Percentiles rank a stretch among this genome's conserved stretches.
phyloP scores from a whole-genome alignment of 2,797 vertebrate genomes.

The Chromis chromis region DNA sequence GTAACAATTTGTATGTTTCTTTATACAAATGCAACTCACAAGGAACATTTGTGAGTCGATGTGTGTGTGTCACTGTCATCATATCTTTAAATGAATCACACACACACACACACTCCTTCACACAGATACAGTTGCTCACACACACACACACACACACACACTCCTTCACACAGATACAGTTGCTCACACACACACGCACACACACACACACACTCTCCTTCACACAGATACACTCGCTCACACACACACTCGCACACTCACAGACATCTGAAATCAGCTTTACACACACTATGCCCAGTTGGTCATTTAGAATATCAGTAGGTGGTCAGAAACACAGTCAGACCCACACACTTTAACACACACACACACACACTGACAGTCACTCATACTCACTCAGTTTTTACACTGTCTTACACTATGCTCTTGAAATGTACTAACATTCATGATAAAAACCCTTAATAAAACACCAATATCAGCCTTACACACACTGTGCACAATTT shows the following conservation, averaged over 20 bases:
- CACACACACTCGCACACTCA: background rate
- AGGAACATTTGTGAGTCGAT: background rate
- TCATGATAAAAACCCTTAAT: background rate
- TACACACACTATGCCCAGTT: background rate
- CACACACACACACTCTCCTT: no score
- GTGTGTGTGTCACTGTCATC: background rate
- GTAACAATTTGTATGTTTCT: background rate
- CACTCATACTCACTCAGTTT: background rate
- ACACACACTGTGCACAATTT: background rate
- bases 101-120: no score
- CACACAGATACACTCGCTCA: no score
- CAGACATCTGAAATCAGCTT: background rate
- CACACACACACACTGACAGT: background rate
- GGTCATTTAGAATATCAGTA: background rate
- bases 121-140: no score
- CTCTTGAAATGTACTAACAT: background rate
- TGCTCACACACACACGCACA: no score
- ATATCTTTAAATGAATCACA: background rate
- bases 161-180: no score
- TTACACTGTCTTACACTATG: background rate
- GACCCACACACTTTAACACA: background rate
- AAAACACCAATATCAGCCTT: background rate
- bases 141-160: no score
- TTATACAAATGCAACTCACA: no score
- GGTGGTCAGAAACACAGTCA: conserved; percentile 18